phyloP scores from a whole-genome alignment of 92 coral and sea anemone species.

The Paragorgia papillata region DNA sequence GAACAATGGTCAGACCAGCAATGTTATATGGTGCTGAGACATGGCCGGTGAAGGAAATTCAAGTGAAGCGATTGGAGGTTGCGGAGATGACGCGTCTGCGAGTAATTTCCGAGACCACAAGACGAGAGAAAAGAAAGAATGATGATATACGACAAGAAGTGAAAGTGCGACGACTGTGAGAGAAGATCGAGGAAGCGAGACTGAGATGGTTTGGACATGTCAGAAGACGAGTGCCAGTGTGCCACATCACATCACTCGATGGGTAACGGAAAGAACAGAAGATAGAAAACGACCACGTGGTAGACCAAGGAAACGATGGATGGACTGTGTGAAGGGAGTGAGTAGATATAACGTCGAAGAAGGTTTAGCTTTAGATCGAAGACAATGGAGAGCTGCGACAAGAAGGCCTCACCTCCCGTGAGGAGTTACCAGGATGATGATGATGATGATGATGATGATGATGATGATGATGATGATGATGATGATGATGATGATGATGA shows the following conservation, averaged over 20 bases:
- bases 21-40: conserved; percentile 5
- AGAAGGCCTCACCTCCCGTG: neutral
- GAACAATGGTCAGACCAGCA: conserved; percentile 3
- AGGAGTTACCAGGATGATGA: neutral
- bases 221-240: neutral
- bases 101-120: neutral
- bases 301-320: conserved; percentile 14
- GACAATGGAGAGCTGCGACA: neutral
- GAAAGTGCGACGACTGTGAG: neutral
- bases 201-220: conserved; percentile 40
- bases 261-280: neutral
- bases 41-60: neutral
- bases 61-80: neutral
- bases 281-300: neutral
- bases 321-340: conserved; percentile 4
- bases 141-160: conserved; percentile 9
- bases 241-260: conserved; percentile 10
- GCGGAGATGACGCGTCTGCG: conserved; percentile 26
- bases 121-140: conserved; percentile 6
- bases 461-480: too few species aligned
- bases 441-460: neutral
- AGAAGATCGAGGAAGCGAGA: conserved; percentile 16
- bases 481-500: too few species aligned
- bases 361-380: neutral
- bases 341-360: neutral